Evolutionary conservation across 1,140 invertebrate genomes (phyloP), one percentile per base, ranked within the genome.

Genomic region (Akabosia matsudoensis): DNA sequence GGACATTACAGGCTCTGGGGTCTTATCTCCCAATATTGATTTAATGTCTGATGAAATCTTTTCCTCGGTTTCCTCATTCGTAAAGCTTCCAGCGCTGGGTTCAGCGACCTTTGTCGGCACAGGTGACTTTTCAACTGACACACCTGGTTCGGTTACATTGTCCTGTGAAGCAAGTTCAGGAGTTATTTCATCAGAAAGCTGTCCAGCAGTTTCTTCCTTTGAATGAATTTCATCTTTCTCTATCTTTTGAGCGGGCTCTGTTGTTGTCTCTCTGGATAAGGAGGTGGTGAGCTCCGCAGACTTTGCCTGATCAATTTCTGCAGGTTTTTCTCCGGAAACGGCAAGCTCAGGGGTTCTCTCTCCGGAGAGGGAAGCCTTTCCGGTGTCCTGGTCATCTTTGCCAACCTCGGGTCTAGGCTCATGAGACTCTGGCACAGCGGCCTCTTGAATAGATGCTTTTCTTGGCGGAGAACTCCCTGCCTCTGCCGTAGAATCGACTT

Each of bases 261-360:
- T 13, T 56, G 54, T 56, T 22, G 10, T 56, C 3, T 56, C 54
- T 56, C 54, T 22, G 54, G 54, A 22, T 16, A 56, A 13, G 37
- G 37, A 45, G 37, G 37, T 45, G 37, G 37, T 45, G 37, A 18
- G 18, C 37, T 45, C 37, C 37, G 37, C 18, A 16, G 10, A 13
- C 54, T 56, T 56, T 56, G 54, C 22, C 54, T 56, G 10, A 56
- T 16, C 54, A 56, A 22, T 13, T 67, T 67, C 61, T 4, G 30
- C 26, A 67, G 61, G 31, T 31, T 67, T 67, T 67, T 67, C 61
- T 67, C 61, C 31, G 24, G 61, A 67, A 14, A 22, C n/a, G 61
- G 61, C 70, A 34, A 34, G 33, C 30, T 72, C 70, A 4, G 33
- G 70, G 7, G 70, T 10, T 30, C 24, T 30, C 24, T 30, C 54